A percentile compares a stretch with the other conserved stretches of the same genome.
Conservation (phyloP, 2,113 vertebrate species). For the Lonchura striata region DNA sequence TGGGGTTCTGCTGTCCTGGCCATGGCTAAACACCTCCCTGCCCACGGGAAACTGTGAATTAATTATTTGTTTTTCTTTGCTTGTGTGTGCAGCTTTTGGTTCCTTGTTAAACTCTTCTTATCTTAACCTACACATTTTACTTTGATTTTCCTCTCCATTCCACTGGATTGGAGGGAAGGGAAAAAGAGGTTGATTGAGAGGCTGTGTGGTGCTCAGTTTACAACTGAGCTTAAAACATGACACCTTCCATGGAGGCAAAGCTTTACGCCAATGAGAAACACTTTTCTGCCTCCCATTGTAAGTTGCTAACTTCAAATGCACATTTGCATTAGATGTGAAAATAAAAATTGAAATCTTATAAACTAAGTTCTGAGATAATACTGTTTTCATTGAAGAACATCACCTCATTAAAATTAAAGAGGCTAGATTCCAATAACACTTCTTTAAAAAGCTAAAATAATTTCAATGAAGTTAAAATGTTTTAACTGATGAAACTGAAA, state of each 20-base stretch:
- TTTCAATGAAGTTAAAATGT: neutral
- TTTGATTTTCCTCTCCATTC: neutral
- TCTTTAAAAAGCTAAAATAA: neutral
- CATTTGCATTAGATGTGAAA: neutral
- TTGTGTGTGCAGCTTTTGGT: neutral
- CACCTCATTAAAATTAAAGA: neutral
- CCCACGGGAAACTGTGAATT: neutral
- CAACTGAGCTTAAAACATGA: neutral
- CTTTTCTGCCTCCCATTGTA: neutral
- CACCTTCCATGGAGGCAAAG: neutral
- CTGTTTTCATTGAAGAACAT: neutral
- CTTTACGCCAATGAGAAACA: neutral
- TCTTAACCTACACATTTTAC: neutral
- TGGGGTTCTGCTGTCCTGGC: fast-evolving
- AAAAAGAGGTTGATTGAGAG: neutral
- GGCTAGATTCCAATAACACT: neutral
- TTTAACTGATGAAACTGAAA: neutral
- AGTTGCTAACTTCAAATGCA: neutral
- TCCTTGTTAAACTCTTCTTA: neutral
- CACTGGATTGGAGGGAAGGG: neutral
- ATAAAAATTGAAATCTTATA: neutral
- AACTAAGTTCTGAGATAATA: neutral
- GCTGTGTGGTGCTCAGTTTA: neutral
- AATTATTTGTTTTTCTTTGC: neutral
- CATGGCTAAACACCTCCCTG: neutral